Evolutionary conservation across 2,113 vertebrate species (phyloP), one percentile per base, ranked within the genome.

Genomic region (Thalassoma bifasciatum): DNA sequence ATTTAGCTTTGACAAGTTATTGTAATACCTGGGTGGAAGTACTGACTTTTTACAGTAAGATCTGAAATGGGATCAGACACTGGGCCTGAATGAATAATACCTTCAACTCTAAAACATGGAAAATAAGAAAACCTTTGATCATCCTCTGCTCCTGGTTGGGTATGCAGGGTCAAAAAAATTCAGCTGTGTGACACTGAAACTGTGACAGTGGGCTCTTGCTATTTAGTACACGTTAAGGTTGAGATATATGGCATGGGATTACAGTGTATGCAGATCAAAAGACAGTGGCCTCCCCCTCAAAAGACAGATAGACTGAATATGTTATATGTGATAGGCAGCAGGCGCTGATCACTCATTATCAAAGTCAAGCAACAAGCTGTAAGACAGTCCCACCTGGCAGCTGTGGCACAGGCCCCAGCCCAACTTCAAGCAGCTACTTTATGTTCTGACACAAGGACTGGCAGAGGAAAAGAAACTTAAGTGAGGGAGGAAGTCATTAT

Each of bases 401-500:
- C 69, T 47, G 58, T 42, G 53, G 68, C 49, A 62, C 66, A 24
- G 68, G 52, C 56, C 65, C 77, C 61, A 44, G 51, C 49, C 65
- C 42, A 5, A 53, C 24, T 75, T 81, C 60, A 72, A 65, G 64
- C 58, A 4, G 60, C 70, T 38, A 34, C 54, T 34, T 78, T 75
- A 81, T 21, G 67, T 74, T 63, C 68, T 24, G 66, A 75, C 24
- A 81, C 14, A 36, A 51, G 65, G 53, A 50, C 72, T 52, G 58
- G 64, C 70, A 54, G 60, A 37, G 57, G 50, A 56, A 52, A 30
- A 63, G 56, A 46, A 24, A 74, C 46, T 42, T 80, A 57, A 16
- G 67, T 23, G 64, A 53, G 60, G 53, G 50, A 77, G 83, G 79
- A 81, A 79, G 83, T 82, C 60, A 60, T 62, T 79, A 79, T 83